A percentile compares a stretch with the other conserved stretches of the same genome.
These are phyloP conservation scores for Luffia ferchaultella DNA, from an alignment of 2,888 invertebrate species.

Conservation along the genomic window DNA sequence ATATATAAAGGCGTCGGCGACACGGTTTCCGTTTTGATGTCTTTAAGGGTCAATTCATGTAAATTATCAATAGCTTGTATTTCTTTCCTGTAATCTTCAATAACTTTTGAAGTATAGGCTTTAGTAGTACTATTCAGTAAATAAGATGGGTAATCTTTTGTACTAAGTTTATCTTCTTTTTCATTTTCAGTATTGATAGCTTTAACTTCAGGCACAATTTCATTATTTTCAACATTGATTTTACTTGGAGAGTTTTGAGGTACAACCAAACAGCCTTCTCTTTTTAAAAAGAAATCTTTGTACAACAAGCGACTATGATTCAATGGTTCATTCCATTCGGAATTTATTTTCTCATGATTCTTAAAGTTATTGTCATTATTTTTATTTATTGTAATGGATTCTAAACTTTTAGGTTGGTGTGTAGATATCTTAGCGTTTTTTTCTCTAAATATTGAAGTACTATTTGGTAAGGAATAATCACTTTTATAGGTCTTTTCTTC, in stretches of 20 bases:
- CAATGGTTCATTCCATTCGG: constrained; percentile 40
- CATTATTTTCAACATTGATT: constrained; percentile 23
- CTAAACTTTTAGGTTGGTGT: constrained; percentile 45
- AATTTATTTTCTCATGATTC: too few relatives aligned
- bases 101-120: constrained; percentile 59
- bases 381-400: constrained; percentile 23
- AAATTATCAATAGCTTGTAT: constrained; percentile 54
- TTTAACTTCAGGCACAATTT: constrained; percentile 13
- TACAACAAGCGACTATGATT: constrained; percentile 54
- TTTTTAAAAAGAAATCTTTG: constrained; percentile 53
- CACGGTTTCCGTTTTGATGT: constrained; percentile 49
- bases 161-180: constrained; percentile 22
- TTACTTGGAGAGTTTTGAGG: constrained; percentile 47
- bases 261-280: constrained; percentile 43
- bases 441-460: constrained; percentile 21
- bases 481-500: constrained; percentile 36
- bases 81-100: constrained; percentile 61
- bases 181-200: constrained; percentile 19
- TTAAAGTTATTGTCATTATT: background rate
- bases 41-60: constrained; percentile 54
- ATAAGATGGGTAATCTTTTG: constrained; percentile 46
- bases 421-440: background rate
- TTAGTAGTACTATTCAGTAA: constrained; percentile 51
- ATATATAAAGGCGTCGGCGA: constrained; percentile 52
- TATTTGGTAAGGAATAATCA: constrained; percentile 37